Evolutionary conservation across 1,140 invertebrate genomes (phyloP).

Genomic region (Drosophila malerkotliana): DNA sequence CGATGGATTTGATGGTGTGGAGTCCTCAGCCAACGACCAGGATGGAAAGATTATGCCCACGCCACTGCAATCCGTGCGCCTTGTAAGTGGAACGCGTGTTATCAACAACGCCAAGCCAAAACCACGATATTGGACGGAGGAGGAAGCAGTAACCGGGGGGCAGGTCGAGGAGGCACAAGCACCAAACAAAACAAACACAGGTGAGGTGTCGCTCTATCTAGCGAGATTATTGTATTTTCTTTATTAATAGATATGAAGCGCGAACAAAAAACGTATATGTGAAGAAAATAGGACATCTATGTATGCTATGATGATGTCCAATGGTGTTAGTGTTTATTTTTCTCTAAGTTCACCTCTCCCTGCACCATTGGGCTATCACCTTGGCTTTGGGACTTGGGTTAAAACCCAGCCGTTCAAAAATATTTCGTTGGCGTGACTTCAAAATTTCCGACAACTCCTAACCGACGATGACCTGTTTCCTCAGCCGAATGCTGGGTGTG

Average conservation of each 20-base stretch:
- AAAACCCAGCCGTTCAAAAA: background rate
- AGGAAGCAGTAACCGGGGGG: background rate
- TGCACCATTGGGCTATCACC: background rate
- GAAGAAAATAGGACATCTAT: too few species aligned
- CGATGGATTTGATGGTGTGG: slow-evolving; percentile 35
- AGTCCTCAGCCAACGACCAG: slow-evolving; percentile 7
- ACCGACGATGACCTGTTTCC: slow-evolving; percentile 24
- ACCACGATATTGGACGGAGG: slow-evolving; percentile 59
- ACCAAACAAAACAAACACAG: slow-evolving; percentile 18
- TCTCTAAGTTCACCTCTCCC: background rate
- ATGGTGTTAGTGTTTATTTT: too few species aligned
- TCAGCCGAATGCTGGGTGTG: slow-evolving; percentile 23
- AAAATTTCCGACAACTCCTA: slow-evolving; percentile 18
- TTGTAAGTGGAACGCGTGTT: slow-evolving; percentile 54
- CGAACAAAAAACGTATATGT: too few species aligned
- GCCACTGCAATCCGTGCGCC: slow-evolving; percentile 31
- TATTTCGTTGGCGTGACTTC: slow-evolving; percentile 23
- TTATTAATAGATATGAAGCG: background rate
- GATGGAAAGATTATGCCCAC: slow-evolving; percentile 57
- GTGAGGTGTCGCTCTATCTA: slow-evolving; percentile 2
- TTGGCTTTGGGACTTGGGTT: background rate
- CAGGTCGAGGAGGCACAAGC: background rate
- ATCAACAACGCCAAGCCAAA: slow-evolving; percentile 57
- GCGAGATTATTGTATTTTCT: background rate
- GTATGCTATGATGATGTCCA: too few species aligned